These are phyloP conservation scores for Orgyia antiqua DNA, from an alignment of 2,888 invertebrate species.

Conservation along the genomic window DNA sequence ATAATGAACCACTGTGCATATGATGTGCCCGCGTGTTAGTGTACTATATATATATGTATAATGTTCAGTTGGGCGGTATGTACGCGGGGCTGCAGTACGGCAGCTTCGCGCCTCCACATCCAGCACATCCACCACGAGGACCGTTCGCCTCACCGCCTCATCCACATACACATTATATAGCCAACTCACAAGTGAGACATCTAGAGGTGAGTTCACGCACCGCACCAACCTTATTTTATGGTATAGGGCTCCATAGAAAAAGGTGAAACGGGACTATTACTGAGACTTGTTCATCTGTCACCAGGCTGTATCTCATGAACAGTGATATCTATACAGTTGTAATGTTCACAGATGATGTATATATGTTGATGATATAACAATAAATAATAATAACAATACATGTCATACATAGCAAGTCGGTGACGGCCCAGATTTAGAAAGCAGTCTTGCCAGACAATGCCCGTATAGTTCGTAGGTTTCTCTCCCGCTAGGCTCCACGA, in stretches of 20 bases:
- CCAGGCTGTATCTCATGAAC: too few relatives aligned
- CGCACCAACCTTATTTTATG: background rate
- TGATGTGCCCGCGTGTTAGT: background rate
- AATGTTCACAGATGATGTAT: too few relatives aligned
- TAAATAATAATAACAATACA: background rate
- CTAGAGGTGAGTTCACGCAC: background rate
- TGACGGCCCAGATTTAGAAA: too few relatives aligned
- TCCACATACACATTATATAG: slow-evolving; percentile 54
- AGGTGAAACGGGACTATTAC: too few relatives aligned
- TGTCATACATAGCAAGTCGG: too few relatives aligned
- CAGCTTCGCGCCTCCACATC: slow-evolving; percentile 44
- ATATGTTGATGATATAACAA: too few relatives aligned
- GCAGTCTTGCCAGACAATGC: too few relatives aligned
- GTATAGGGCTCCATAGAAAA: background rate
- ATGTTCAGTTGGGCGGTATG: slow-evolving; percentile 62
- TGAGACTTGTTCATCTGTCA: too few relatives aligned
- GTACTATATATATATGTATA: slow-evolving; percentile 1
- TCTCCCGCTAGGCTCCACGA: too few relatives aligned
- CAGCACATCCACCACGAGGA: slow-evolving; percentile 53
- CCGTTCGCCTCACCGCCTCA: slow-evolving; percentile 63
- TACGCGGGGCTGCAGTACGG: slow-evolving; percentile 67
- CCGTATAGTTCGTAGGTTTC: too few relatives aligned
- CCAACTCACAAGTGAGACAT: slow-evolving; percentile 57
- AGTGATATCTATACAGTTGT: too few relatives aligned
- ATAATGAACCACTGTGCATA: too few relatives aligned